Evolutionary conservation across 1,140 invertebrate species (phyloP).

Genomic region (Aricia agestis): DNA sequence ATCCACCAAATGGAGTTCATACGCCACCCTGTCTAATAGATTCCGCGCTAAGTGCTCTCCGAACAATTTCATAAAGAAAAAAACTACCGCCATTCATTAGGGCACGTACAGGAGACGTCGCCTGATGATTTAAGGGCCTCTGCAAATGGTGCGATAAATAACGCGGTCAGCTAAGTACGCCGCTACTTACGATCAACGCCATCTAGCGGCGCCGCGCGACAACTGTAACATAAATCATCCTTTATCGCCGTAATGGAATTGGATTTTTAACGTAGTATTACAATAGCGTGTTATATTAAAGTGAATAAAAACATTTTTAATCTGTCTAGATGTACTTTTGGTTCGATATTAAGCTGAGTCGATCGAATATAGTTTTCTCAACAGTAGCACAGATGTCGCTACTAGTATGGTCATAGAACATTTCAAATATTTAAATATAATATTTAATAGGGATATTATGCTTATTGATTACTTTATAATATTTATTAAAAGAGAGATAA

Average conservation of each 20-base stretch:
- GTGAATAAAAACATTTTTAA: too few relatives aligned
- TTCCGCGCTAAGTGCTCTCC: constrained; percentile 65
- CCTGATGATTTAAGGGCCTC: constrained; percentile 68
- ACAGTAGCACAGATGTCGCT: constrained; percentile 30
- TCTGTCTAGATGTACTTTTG: too few relatives aligned
- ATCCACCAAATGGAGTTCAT: not conserved
- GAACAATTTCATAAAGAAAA: constrained; percentile 69
- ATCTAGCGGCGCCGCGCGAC: constrained; percentile 50
- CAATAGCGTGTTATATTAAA: too few relatives aligned
- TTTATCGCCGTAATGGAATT: constrained; percentile 12
- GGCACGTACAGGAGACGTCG: constrained; percentile 55
- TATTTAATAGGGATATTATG: too few relatives aligned
- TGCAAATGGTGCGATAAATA: constrained; percentile 72
- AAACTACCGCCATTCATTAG: constrained; percentile 66
- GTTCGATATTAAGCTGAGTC: not conserved
- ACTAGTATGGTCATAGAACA: constrained; percentile 37
- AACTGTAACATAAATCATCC: constrained; percentile 41
- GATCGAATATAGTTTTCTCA: not conserved
- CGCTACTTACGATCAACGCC: constrained; percentile 60
- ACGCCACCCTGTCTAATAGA: constrained; percentile 49
- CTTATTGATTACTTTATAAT: too few relatives aligned
- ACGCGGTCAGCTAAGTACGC: constrained; percentile 63
- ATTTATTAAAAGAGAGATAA: too few relatives aligned
- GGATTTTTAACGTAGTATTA: not conserved
- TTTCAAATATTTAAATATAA: too few relatives aligned